These are phyloP conservation scores for Crematogaster levior DNA, from an alignment of 2,888 invertebrate species.

Conservation along the genomic window DNA sequence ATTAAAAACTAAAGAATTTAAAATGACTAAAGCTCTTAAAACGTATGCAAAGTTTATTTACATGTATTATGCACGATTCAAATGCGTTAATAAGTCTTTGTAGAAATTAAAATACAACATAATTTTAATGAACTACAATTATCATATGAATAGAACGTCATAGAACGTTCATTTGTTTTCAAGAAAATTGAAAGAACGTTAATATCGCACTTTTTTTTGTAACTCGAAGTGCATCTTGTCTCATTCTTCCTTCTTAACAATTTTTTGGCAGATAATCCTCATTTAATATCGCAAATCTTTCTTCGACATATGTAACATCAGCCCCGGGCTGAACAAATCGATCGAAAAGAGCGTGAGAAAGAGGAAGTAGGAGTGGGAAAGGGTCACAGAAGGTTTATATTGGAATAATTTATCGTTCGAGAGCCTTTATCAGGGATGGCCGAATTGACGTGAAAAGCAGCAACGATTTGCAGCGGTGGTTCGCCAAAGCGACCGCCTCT, in stretches of 20 bases:
- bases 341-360: background rate
- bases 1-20: background rate
- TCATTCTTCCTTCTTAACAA: background rate
- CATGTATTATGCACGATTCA: background rate
- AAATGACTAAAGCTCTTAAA: background rate
- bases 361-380: background rate
- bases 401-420: slow-evolving; percentile 73
- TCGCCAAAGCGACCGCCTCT: slow-evolving; percentile 56
- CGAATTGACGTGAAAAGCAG: slow-evolving; percentile 75
- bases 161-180: background rate
- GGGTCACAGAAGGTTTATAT: slow-evolving; percentile 61
- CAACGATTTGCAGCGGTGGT: slow-evolving; percentile 73
- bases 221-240: background rate
- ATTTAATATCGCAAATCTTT: slow-evolving; percentile 7
- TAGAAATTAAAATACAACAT: background rate
- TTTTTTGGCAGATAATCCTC: background rate
- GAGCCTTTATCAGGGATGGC: slow-evolving; percentile 67
- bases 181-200: background rate
- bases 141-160: background rate
- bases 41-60: background rate
- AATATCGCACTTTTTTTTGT: background rate
- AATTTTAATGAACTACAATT: background rate
- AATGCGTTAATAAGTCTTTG: background rate
- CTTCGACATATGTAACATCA: slow-evolving; percentile 15
- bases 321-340: background rate